Conservation (phyloP, 2,797 vertebrate species). For the Sebastiscus albofasciatus region DNA sequence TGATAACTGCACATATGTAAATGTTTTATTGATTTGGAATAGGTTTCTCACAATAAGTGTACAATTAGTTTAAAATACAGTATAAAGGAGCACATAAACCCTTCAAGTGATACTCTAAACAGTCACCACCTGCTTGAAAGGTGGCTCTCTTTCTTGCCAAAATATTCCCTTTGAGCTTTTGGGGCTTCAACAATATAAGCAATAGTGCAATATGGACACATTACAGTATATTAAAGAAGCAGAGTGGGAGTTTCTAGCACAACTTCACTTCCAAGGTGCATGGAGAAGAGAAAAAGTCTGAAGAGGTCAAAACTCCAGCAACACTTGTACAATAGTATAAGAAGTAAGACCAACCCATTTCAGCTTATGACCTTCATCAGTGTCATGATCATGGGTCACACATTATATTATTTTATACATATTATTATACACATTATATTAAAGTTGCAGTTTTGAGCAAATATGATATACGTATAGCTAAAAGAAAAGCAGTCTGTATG, state of each 20-base stretch:
- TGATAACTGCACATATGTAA: neutral
- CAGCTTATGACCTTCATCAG: neutral
- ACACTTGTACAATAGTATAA: neutral
- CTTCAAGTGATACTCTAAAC: neutral
- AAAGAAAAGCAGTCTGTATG: too few relatives aligned
- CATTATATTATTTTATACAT: too few relatives aligned
- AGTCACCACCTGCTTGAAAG: neutral
- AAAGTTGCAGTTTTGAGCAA: too few relatives aligned
- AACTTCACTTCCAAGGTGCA: neutral
- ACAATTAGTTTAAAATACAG: neutral
- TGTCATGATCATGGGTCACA: too few relatives aligned
- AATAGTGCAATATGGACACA: neutral
- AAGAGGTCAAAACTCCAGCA: neutral
- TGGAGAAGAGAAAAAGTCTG: neutral
- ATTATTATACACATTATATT: too few relatives aligned
- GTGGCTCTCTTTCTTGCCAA: neutral
- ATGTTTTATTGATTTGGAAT: neutral
- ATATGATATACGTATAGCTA: too few relatives aligned
- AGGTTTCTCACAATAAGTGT: too few relatives aligned
- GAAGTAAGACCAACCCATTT: neutral
- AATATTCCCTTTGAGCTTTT: neutral
- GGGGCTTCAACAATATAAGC: neutral
- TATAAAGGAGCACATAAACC: neutral
- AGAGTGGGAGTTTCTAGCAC: neutral
- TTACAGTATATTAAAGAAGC: neutral